A percentile compares a stretch with the other conserved stretches of the same genome.
phyloP scores from a whole-genome alignment of 37 sponge, comb jelly and placozoan genomes.

The Halisarca cf. caerulea region DNA sequence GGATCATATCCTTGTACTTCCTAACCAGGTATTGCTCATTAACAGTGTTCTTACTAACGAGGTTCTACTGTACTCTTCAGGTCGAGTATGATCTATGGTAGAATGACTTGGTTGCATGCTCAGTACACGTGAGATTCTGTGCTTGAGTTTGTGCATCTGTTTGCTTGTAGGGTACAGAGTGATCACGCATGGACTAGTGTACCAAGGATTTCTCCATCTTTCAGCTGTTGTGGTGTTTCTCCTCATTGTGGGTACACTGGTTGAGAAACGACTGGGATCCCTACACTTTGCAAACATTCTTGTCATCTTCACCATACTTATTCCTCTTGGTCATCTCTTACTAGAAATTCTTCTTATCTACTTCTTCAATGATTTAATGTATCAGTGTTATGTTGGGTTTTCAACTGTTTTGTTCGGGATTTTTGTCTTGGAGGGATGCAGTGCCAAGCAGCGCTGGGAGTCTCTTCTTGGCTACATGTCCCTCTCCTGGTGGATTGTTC shows the following conservation, averaged over 20 bases:
- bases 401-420: neutral
- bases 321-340: neutral
- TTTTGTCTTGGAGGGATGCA: slow-evolving; percentile 16
- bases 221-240: neutral
- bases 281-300: neutral
- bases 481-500: slow-evolving; percentile 19
- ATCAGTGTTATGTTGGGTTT: slow-evolving; percentile 11
- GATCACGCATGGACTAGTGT: neutral
- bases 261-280: neutral
- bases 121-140: too few relatives aligned
- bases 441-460: slow-evolving; percentile 26
- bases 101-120: too few relatives aligned
- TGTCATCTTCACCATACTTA: neutral
- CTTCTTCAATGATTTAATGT: slow-evolving; percentile 10
- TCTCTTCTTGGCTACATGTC: neutral
- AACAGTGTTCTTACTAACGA: too few relatives aligned
- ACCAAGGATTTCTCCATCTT: slow-evolving; percentile 1
- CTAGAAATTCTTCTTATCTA: slow-evolving; percentile 5
- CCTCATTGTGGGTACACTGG: neutral
- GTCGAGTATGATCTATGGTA: too few relatives aligned
- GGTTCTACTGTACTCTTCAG: too few relatives aligned
- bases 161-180: slow-evolving; percentile 6
- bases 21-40: too few relatives aligned
- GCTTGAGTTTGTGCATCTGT: too few relatives aligned
- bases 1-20: too few relatives aligned